phyloP scores from a whole-genome alignment of 2,113 vertebrate species.

The Eublepharis macularius region DNA sequence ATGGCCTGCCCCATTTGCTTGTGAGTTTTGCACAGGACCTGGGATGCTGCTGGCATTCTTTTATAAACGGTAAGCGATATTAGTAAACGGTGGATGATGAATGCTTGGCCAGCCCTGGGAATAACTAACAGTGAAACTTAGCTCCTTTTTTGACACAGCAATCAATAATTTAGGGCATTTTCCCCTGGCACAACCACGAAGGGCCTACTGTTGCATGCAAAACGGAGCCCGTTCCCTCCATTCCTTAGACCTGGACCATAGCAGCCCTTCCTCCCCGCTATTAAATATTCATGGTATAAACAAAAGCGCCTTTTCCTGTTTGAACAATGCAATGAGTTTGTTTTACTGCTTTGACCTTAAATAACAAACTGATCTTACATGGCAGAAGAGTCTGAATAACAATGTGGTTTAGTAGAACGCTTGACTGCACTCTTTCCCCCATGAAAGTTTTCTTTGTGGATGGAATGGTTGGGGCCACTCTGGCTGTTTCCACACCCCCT shows the following conservation, averaged over 20 bases:
- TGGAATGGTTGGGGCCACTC: background rate
- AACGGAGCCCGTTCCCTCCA: background rate
- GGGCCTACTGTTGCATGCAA: background rate
- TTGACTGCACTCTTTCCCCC: background rate
- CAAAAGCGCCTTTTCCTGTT: slow-evolving; percentile 4
- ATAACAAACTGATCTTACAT: background rate
- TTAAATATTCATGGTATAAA: slow-evolving; percentile 25
- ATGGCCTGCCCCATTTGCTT: background rate
- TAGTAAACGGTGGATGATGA: background rate
- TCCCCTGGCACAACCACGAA: background rate
- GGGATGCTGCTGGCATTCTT: no score
- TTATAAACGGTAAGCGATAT: background rate
- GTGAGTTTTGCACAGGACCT: no score
- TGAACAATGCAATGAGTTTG: slow-evolving; percentile 26
- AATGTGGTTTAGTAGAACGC: background rate
- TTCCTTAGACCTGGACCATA: background rate
- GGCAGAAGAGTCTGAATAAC: background rate
- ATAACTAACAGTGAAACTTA: background rate
- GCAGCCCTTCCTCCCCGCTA: background rate
- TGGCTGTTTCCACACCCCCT: no score
- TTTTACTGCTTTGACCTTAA: background rate
- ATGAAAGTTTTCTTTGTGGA: background rate
- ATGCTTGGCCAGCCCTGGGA: background rate
- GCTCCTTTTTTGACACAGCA: background rate
- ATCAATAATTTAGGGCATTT: background rate